Percentiles rank a stretch among this genome's conserved stretches.
These are phyloP conservation scores for Homarus gammarus DNA, from an alignment of 2,888 invertebrate genomes.

Conservation along the genomic window DNA sequence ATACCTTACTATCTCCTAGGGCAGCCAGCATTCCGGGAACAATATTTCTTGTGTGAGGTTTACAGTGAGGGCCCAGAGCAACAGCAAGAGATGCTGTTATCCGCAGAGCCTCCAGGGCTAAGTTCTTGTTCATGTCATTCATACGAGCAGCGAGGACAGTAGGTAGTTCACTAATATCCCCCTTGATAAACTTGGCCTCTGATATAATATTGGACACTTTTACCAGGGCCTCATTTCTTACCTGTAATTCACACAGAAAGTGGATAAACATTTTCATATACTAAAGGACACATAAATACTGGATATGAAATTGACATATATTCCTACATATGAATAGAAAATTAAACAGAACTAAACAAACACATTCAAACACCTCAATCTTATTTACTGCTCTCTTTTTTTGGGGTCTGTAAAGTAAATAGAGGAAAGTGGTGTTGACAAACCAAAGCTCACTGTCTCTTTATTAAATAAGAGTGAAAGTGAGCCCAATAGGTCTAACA, in stretches of 20 bases:
- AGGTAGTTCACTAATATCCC: conserved; percentile 90
- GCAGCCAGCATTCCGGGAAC: conserved; percentile 89
- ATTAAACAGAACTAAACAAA: too few species aligned
- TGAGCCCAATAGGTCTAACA: too few species aligned
- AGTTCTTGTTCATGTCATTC: conserved; percentile 94
- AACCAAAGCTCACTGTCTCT: too few species aligned
- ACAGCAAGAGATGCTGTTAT: conserved; percentile 90
- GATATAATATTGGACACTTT: conserved; percentile 86
- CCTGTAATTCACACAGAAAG: conserved; percentile 78
- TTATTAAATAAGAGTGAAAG: too few species aligned
- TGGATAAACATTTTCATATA: background rate
- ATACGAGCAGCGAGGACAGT: conserved; percentile 88
- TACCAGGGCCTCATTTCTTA: conserved; percentile 86
- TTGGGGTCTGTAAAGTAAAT: too few species aligned
- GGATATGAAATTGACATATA: too few species aligned
- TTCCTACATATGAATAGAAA: too few species aligned
- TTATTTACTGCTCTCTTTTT: too few species aligned
- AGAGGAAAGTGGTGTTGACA: too few species aligned
- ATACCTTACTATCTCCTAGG: conserved; percentile 86
- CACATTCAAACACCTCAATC: too few species aligned
- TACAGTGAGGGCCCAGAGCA: conserved; percentile 90
- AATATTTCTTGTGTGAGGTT: conserved; percentile 88
- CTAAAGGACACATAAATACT: too few species aligned
- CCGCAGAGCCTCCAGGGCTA: conserved; percentile 90
- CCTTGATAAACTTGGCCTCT: conserved; percentile 89